Percentiles rank a stretch among this genome's conserved stretches.
These are phyloP conservation scores for Octodonta nipae DNA, from an alignment of 2,888 invertebrate species.

Conservation along the genomic window DNA sequence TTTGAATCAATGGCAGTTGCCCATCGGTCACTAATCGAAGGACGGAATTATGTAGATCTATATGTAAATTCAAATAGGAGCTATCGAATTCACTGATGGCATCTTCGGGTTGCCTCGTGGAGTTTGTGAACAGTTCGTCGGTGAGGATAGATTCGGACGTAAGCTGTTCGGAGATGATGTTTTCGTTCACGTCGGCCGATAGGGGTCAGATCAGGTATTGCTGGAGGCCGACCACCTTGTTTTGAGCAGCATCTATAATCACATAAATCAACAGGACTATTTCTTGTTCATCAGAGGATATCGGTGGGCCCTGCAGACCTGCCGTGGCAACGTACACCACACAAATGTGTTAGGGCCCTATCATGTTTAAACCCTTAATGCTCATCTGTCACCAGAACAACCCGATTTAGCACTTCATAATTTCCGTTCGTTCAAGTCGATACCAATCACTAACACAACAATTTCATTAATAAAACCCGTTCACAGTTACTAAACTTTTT, in stretches of 20 bases:
- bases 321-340: constrained; percentile 86
- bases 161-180: constrained; percentile 55
- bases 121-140: constrained; percentile 54
- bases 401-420: too few relatives aligned
- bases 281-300: constrained; percentile 93
- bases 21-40: constrained; percentile 57
- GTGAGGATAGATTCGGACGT: constrained; percentile 51
- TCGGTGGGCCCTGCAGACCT: constrained; percentile 78
- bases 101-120: constrained; percentile 61
- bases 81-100: constrained; percentile 63
- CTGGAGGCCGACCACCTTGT: constrained; percentile 84
- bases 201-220: constrained; percentile 81
- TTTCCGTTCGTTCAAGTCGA: too few relatives aligned
- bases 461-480: too few relatives aligned
- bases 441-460: too few relatives aligned
- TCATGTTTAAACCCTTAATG: too few relatives aligned
- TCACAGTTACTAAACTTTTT: too few relatives aligned
- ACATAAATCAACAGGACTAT: constrained; percentile 82
- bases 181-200: constrained; percentile 40
- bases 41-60: constrained; percentile 43
- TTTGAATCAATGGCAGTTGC: constrained; percentile 69
- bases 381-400: too few relatives aligned
- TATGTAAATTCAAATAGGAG: constrained; percentile 49
- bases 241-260: constrained; percentile 75
- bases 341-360: constrained; percentile 70